Conservation (phyloP, 2,113 vertebrate genomes). For the Tetrao urogallus region DNA sequence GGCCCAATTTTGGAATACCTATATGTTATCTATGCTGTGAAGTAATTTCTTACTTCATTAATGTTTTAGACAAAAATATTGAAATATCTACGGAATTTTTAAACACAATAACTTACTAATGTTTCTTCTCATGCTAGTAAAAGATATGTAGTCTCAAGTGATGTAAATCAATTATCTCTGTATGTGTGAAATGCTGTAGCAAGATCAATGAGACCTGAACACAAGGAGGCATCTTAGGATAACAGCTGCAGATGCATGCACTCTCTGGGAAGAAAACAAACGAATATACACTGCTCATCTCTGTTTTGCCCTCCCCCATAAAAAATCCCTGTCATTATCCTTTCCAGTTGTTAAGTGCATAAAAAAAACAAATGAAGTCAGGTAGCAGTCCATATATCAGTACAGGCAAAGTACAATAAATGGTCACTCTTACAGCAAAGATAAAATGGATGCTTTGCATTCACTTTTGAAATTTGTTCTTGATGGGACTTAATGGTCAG, state of each 20-base stretch:
- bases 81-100: neutral
- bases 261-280: slow-evolving; percentile 14
- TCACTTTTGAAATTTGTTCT: neutral
- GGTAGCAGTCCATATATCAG: neutral
- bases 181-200: slow-evolving; percentile 49
- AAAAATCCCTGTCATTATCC: neutral
- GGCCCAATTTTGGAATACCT: neutral
- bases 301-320: neutral
- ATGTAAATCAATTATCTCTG: slow-evolving; percentile 44
- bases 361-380: neutral
- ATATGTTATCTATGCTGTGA: neutral
- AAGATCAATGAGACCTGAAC: slow-evolving; percentile 69
- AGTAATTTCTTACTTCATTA: neutral
- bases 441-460: slow-evolving; percentile 2
- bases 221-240: slow-evolving; percentile 75
- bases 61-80: neutral
- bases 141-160: neutral
- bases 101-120: slow-evolving; percentile 28
- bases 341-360: neutral
- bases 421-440: neutral
- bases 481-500: slow-evolving; percentile 40
- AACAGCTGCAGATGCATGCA: slow-evolving; percentile 62
- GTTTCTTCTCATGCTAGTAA: neutral
- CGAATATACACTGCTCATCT: neutral
- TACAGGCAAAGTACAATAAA: neutral